Evolutionary conservation across 2,888 invertebrate species (phyloP), one percentile per base, ranked within the genome.

Genomic region (Parochlus steinenii): DNA sequence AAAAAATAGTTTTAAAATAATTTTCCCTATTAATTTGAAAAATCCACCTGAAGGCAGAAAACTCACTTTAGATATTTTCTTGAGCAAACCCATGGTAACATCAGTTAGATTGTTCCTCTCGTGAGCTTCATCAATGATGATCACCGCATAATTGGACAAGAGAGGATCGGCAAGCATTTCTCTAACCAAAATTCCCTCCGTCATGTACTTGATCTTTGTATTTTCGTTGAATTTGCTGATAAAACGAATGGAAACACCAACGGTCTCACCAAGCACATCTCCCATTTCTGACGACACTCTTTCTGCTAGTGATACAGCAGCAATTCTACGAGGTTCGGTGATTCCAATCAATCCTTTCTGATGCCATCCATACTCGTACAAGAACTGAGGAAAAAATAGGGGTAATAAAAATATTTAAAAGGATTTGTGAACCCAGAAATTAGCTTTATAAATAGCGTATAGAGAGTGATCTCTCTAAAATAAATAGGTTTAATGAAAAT

Each of bases 91-190:
- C 69, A 98, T 74, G 1, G 93, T 63, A 22, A 95, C 82, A 50
- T 98, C 98, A 0, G 93, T 93, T 54, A 90, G 72, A 32, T 89
- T 67, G 1, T 83, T 85, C 27, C 97, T 65, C 56, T 98, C 97
- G 52, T 98, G 98, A 0, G 90, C 93, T 65, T 95, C 93, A 52
- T 95, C 93, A 22, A 95, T 61, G 48, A 95, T 77, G 3, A 97
- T 71, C 2, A 82, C 79, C 27, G 77, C 72, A 54, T 97, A 98
- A 45, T 77, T 77, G 46, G 79, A 77, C 3, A 98, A 64, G 6
- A 98, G 61, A 0, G 97, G 98, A 52, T 98, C 95, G 0, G 74
- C 71, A 67, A 97, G 85, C 71, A 98, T 83, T 63, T 98, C 97
- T 14, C 92, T 65, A 3, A 98, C 63, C 17, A 98, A 55, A 39